Conservation (phyloP, 2,888 invertebrate genomes). For the Lasioglossum pauxillum region DNA sequence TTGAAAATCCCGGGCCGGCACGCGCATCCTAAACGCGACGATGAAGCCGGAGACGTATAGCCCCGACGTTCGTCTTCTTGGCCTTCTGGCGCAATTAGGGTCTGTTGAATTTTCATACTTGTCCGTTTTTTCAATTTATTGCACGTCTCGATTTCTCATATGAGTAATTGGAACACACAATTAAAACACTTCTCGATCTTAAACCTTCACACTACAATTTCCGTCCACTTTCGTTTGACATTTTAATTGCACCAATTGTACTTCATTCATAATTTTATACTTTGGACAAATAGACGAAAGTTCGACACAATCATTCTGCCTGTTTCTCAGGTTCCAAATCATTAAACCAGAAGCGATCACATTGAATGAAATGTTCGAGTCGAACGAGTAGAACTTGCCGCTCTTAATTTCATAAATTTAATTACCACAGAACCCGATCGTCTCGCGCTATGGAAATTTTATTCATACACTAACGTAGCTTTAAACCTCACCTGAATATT, state of each 20-base stretch:
- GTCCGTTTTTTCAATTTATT: not conserved
- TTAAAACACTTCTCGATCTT: not conserved
- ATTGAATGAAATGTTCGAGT: not conserved
- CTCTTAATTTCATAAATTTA: not conserved
- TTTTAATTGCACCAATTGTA: not conserved
- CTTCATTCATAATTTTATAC: not conserved
- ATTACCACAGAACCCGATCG: no score
- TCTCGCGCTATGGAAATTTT: not conserved
- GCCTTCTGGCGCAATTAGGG: not conserved
- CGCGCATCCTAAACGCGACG: conserved; percentile 33
- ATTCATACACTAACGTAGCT: conserved; percentile 6
- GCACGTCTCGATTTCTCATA: no score
- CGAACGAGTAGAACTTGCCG: not conserved
- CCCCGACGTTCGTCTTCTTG: not conserved
- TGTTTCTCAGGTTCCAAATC: not conserved
- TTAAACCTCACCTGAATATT: not conserved
- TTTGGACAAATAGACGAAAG: not conserved
- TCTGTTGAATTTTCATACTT: not conserved
- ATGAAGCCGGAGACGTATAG: not conserved
- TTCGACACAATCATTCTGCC: no score
- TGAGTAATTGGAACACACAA: not conserved
- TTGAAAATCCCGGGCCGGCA: conserved; percentile 54
- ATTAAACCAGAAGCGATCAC: not conserved
- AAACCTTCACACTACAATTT: no score
- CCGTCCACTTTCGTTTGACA: not conserved